Evolutionary conservation across 2,888 invertebrate genomes (phyloP), one percentile per base, ranked within the genome.

Genomic region (Thecophora atra): DNA sequence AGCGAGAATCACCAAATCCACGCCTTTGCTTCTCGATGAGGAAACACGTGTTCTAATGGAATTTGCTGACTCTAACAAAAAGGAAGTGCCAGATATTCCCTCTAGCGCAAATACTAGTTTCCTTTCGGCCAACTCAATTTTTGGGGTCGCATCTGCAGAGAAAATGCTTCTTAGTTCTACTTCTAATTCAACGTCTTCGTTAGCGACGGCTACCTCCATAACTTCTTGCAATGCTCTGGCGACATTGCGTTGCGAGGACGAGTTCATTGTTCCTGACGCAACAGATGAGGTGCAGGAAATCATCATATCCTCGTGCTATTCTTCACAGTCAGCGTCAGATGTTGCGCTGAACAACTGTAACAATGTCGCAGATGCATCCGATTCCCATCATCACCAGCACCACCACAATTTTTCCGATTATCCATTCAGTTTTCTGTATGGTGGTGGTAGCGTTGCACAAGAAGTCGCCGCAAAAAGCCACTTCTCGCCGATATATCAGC

Each of bases 1-100:
- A 13, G 5, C 3, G 37, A 58, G 54, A 54, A 28, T 13, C 15
- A 63, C 28, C n/a, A 28, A 15, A 30, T 52, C 4, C 52, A 24
- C 54, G 37, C 28, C 21, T 17, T 21, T 51, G 44, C 64, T 15
- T 7, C 80, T 80, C 44, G 83, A 74, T 56, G 84, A 83, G 19
- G 84, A 84, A 75, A 84, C 84, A 0, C 80, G 82, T 1, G 84
- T 84, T 0, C 70, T 83, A 37, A 77, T 84, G 3, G 84, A 83
- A 70, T 83, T 84, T 76, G 84, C 83, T 21, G 82, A 81, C 8
- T 83, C 83, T 0, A 83, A 81, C 72, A 82, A 83, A 51, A 70
- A n/a, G 7, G 47, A 21, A 17, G 26, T 26, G 21, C 0, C 26
- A 13, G 64, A n/a, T 1, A 62, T 73, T 5, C 11, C 58, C 2